phyloP scores from a whole-genome alignment of 2,113 vertebrate genomes.

The Propithecus coquereli region DNA sequence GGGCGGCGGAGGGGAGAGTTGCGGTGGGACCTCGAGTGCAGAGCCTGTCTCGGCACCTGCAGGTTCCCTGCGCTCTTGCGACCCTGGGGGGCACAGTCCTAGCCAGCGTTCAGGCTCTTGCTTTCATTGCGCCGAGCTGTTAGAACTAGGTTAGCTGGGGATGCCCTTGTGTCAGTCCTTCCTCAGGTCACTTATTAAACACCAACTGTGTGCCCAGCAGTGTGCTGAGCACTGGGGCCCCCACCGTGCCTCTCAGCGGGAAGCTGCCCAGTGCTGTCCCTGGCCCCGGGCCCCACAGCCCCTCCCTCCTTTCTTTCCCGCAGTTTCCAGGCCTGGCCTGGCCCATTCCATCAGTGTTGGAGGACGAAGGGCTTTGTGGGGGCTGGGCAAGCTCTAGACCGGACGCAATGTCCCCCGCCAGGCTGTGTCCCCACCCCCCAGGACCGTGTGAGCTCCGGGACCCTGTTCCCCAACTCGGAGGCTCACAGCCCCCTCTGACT shows the following conservation, averaged over 20 bases:
- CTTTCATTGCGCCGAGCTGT: neutral
- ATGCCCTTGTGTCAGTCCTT: fast-evolving
- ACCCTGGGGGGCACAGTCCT: no score
- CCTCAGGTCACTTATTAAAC: neutral
- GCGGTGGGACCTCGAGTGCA: fast-evolving
- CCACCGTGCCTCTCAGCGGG: fast-evolving
- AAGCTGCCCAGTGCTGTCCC: fast-evolving
- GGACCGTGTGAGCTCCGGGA: neutral
- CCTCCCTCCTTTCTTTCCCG: neutral
- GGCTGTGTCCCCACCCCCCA: neutral
- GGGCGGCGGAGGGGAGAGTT: fast-evolving
- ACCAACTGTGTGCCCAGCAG: neutral
- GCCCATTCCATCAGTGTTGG: neutral
- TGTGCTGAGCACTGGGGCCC: fast-evolving
- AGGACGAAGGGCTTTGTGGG: neutral
- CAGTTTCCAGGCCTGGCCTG: no score
- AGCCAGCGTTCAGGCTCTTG: fast-evolving
- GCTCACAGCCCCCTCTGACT: neutral
- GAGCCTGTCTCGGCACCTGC: neutral
- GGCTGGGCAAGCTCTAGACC: no score
- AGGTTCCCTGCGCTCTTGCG: neutral
- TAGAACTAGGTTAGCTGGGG: no score
- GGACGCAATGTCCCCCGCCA: neutral
- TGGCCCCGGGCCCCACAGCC: neutral
- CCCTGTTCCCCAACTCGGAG: neutral